phyloP scores from a whole-genome alignment of 2,797 vertebrate species.

The Diglossa cyanea region DNA sequence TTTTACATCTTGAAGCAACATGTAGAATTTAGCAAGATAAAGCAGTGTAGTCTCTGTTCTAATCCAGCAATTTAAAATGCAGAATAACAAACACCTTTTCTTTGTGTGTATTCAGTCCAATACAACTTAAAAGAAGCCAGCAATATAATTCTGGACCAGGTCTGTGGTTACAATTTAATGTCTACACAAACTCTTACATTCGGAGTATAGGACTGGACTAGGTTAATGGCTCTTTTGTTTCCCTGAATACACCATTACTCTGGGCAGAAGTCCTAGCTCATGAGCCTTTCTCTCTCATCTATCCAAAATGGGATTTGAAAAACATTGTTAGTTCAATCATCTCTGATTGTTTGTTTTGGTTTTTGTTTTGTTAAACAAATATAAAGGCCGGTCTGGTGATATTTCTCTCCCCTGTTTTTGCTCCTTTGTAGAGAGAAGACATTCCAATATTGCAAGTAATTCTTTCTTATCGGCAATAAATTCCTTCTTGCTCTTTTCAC shows the following conservation, averaged over 20 bases:
- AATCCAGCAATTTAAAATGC: background rate
- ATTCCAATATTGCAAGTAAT: background rate
- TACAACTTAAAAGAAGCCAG: background rate
- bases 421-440: background rate
- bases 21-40: background rate
- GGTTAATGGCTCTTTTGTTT: background rate
- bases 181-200: background rate
- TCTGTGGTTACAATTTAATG: background rate
- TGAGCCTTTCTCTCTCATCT: background rate
- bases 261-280: background rate
- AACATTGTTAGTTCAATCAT: background rate
- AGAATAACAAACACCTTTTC: background rate
- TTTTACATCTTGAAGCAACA: background rate
- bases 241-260: background rate
- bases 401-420: background rate
- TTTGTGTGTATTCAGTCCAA: background rate
- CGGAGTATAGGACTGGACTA: background rate
- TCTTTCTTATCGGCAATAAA: background rate
- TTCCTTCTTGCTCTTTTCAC: background rate
- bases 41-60: background rate
- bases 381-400: background rate
- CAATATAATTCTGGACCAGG: background rate
- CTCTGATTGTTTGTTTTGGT: background rate
- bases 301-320: background rate
- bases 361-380: constrained; percentile 25